These are phyloP conservation scores for Chelonoidis abingdonii DNA, from an alignment of 2,113 vertebrate genomes.

Conservation along the genomic window DNA sequence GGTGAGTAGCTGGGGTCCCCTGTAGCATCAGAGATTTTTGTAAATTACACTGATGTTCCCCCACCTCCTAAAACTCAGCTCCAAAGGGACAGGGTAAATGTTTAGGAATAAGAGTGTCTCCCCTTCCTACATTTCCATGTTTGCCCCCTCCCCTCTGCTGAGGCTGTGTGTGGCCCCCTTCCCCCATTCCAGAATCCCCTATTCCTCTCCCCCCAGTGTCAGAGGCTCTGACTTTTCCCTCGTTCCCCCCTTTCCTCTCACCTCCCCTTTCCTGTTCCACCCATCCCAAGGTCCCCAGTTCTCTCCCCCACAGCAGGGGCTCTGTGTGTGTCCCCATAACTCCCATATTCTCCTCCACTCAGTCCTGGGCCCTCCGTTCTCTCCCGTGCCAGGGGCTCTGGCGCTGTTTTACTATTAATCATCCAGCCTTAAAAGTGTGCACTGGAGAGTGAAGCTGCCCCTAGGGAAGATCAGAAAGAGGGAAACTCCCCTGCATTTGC, in stretches of 20 bases:
- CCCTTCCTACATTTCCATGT: neutral
- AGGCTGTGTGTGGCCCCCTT: too few species aligned
- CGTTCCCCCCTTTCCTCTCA: neutral
- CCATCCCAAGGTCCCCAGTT: neutral
- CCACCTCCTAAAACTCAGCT: neutral
- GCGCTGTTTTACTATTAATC: neutral
- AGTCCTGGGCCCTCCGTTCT: neutral
- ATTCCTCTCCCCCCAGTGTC: neutral
- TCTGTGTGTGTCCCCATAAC: neutral
- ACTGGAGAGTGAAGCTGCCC: neutral
- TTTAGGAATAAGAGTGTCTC: neutral
- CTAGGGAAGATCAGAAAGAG: neutral
- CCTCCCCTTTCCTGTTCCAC: neutral
- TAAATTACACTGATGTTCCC: neutral
- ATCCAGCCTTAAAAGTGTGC: neutral
- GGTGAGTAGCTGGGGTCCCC: neutral
- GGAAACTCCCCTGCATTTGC: neutral
- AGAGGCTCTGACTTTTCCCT: neutral
- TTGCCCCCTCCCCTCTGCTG: neutral
- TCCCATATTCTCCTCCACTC: neutral
- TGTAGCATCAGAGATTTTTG: neutral
- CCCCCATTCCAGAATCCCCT: neutral
- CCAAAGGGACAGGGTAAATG: neutral
- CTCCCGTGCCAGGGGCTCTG: neutral
- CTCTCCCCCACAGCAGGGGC: neutral